Percentiles rank a stretch among this genome's conserved stretches.
Evolutionary conservation across 1,140 invertebrate genomes (phyloP).

Genomic region (Limonius californicus): DNA sequence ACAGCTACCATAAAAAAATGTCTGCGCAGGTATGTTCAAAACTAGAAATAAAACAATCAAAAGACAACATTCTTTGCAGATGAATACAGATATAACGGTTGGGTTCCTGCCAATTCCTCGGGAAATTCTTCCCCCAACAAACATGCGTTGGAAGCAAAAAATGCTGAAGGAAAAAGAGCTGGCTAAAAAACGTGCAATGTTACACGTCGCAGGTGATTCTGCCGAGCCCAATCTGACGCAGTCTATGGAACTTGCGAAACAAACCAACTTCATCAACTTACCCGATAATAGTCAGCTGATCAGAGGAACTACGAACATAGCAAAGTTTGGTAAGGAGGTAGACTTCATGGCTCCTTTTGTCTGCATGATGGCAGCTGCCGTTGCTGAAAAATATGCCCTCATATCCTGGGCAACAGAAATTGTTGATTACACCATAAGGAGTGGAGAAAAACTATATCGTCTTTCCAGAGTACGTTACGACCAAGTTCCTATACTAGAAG

Average conservation of each 20-base stretch:
- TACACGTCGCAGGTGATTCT: background rate
- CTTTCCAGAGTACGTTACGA: conserved; percentile 43
- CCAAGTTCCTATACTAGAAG: conserved; percentile 41
- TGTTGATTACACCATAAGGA: conserved; percentile 50
- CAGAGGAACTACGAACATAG: conserved; percentile 45
- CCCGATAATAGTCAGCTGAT: conserved; percentile 52
- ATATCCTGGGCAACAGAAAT: conserved; percentile 50
- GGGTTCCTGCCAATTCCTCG: conserved; percentile 27
- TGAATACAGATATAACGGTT: conserved; percentile 32
- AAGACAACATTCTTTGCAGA: background rate
- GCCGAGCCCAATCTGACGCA: conserved; percentile 36
- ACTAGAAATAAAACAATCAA: background rate
- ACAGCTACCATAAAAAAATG: conserved; percentile 13
- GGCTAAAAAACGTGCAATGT: background rate
- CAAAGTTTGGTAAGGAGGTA: conserved; percentile 37
- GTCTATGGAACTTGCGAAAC: conserved; percentile 49
- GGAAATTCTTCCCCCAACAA: conserved; percentile 29
- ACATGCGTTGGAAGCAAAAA: conserved; percentile 25
- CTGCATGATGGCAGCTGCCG: conserved; percentile 53
- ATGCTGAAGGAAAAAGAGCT: conserved; percentile 19
- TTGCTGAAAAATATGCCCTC: conserved; percentile 52
- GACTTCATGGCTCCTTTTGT: conserved; percentile 50
- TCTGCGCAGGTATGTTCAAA: conserved; percentile 21
- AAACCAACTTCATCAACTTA: conserved; percentile 50
- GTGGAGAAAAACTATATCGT: conserved; percentile 49